Evolutionary conservation across 2,888 invertebrate species (phyloP), one percentile per base, ranked within the genome.

Genomic region (Aspidiotus rigidus): DNA sequence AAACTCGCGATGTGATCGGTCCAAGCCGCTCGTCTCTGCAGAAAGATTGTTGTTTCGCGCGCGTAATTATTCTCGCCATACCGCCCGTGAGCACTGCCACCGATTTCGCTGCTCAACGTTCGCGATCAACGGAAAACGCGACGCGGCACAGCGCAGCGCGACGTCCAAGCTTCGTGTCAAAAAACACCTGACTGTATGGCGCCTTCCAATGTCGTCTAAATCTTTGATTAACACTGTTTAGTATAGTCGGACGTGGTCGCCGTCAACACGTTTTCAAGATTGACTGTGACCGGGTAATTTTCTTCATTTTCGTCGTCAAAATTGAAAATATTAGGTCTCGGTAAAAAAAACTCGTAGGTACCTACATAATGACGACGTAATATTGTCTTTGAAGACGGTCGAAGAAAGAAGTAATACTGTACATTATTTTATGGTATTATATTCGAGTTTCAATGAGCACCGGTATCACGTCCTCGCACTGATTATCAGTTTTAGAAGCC

Each of bases 401-500:
- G 49, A 49, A 11, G 10, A 49, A n/a, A 49, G 10, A 49, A 3
- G 49, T 28, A 28, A n/a, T n/a, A 49, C 10, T 11, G n/a, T n/a
- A n/a, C n/a, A 49, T 49, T 49, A 13, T 49, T 49, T n/a, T 49
- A n/a, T 49, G n/a, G 49, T 49, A 13, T 49, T 49, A n/a, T 49
- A 49, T n/a, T 49, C 49, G 49, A 49, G 49, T 49, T 49, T 49
- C 49, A 49, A 49, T 49, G 49, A n/a, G 49, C 49, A 13, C 11
- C n/a, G 49, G 49, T n/a, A 49, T 66, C 66, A 66, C 66, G 66
- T 66, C 66, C 49, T 16, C 59, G 17, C 28, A 56, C 66, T 66
- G 66, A 66, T 66, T 66, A 66, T 66, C 66, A 60, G 66, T 66
- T 66, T 66, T 66, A 66, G 56, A 64, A 66, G 49, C 57, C 66